phyloP scores from a whole-genome alignment of 2,113 vertebrate genomes.

The Ictalurus furcatus region DNA sequence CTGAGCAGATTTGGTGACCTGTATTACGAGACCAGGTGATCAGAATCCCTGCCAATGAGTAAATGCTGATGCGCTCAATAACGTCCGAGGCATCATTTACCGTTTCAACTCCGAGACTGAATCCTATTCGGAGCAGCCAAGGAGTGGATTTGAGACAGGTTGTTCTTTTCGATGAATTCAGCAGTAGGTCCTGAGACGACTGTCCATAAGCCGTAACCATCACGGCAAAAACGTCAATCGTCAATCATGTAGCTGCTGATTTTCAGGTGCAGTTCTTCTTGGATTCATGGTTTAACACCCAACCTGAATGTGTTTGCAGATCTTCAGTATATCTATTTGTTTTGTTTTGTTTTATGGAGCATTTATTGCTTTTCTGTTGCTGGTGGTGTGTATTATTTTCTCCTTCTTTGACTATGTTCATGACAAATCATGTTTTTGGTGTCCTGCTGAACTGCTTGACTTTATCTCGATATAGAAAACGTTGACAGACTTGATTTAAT shows the following conservation, averaged over 20 bases:
- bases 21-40: constrained; percentile 97
- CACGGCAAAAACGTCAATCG: not conserved
- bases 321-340: not conserved
- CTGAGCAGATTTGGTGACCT: constrained; percentile 98
- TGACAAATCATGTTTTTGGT: not conserved
- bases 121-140: constrained; percentile 94
- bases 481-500: not conserved
- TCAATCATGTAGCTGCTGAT: constrained; percentile 2
- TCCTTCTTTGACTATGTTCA: not conserved
- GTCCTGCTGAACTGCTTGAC: not conserved
- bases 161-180: constrained; percentile 92
- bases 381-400: too few species aligned
- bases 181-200: constrained; percentile 87
- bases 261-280: not conserved
- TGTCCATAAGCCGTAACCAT: not conserved
- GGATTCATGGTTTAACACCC: not conserved
- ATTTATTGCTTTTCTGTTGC: not conserved
- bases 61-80: constrained; percentile 92
- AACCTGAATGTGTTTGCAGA: not conserved
- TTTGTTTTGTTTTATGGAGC: not conserved
- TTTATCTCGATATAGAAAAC: not conserved
- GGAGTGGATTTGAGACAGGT: constrained; percentile 86
- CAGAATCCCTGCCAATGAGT: constrained; percentile 92
- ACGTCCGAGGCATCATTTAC: constrained; percentile 95
- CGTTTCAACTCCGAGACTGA: constrained; percentile 98